Evolutionary conservation across 2,888 invertebrate genomes (phyloP).

Genomic region (Volucella bombylans): DNA sequence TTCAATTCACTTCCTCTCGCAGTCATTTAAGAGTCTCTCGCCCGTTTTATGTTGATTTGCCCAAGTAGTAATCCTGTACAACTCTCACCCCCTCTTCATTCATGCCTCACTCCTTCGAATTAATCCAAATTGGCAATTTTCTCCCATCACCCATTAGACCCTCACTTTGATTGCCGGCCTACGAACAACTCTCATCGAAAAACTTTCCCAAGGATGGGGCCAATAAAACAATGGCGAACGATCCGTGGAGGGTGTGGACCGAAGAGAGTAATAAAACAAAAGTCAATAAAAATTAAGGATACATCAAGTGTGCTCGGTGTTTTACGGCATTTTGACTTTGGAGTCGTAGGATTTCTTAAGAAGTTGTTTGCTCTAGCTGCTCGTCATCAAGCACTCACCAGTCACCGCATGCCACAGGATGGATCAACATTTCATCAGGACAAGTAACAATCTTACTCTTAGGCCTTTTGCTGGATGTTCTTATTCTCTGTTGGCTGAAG

Average conservation of each 20-base stretch:
- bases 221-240: slow-evolving; percentile 31
- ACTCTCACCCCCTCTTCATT: too few species aligned
- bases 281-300: slow-evolving; percentile 71
- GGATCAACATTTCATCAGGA: slow-evolving; percentile 44
- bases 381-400: slow-evolving; percentile 31
- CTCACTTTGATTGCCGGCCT: neutral
- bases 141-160: slow-evolving; percentile 9
- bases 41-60: slow-evolving; percentile 35
- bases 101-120: slow-evolving; percentile 36
- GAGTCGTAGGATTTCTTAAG: neutral
- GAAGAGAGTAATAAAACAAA: slow-evolving; percentile 61
- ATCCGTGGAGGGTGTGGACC: slow-evolving; percentile 9
- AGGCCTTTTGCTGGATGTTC: neutral
- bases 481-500: slow-evolving; percentile 5
- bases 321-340: slow-evolving; percentile 61
- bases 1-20: slow-evolving; percentile 52
- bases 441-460: slow-evolving; percentile 32
- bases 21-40: neutral
- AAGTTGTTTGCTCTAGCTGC: neutral
- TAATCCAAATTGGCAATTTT: slow-evolving; percentile 61
- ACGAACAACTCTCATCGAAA: neutral
- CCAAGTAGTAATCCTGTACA: slow-evolving; percentile 12
- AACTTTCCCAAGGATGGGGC: neutral
- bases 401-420: slow-evolving; percentile 49
- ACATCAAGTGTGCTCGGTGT: slow-evolving; percentile 60